Evolutionary conservation across 2,797 vertebrate species (phyloP).

Genomic region (Hydrophis major): DNA sequence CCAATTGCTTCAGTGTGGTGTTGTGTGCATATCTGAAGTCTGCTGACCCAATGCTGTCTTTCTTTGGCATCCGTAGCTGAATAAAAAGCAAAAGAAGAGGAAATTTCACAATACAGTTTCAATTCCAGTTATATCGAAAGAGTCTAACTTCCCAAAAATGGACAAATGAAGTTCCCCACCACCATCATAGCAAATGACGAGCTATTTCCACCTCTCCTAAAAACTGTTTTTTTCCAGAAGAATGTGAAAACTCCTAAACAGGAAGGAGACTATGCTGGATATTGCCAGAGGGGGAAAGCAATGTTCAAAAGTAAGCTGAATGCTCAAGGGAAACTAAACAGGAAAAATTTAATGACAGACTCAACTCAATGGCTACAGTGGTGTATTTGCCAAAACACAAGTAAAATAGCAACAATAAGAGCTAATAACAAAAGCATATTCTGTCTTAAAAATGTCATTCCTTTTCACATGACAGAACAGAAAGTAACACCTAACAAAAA

Average conservation of each 20-base stretch:
- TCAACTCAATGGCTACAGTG: not conserved
- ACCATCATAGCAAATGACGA: not conserved
- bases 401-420: not conserved
- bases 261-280: not conserved
- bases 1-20: slow-evolving; percentile 98
- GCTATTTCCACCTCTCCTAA: not conserved
- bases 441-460: not conserved
- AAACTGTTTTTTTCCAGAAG: not conserved
- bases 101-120: not conserved
- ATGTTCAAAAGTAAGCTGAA: too few species aligned
- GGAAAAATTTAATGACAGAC: not conserved
- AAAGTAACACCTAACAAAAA: not conserved
- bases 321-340: not conserved
- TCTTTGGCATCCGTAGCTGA: slow-evolving; percentile 94
- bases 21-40: slow-evolving; percentile 95
- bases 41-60: slow-evolving; percentile 97
- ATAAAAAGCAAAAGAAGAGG: slow-evolving; percentile 37
- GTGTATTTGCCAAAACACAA: not conserved
- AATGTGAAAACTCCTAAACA: not conserved
- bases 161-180: not conserved
- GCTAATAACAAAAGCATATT: not conserved
- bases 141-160: not conserved
- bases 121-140: not conserved
- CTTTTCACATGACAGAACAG: not conserved
- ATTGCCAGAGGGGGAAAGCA: not conserved